Base-by-base conservation (phyloP, 2,113 vertebrate genomes). In the Tragelaphus strepsiceros region DNA sequence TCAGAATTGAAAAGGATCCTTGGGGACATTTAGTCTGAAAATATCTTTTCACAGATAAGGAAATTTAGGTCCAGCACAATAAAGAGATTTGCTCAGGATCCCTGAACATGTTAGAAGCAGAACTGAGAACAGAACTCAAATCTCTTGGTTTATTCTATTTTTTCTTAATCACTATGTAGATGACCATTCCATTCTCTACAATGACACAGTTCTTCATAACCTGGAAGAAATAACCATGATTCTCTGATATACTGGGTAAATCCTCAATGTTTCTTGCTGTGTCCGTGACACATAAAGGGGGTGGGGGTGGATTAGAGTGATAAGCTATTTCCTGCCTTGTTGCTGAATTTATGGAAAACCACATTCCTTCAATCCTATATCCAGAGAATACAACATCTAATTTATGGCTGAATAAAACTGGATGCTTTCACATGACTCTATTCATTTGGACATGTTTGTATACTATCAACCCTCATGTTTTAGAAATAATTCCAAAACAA, bases 401-500 rank as follows among this genome's bases (percentile, higher is more conserved):
- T 13, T 62, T 83, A 32, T 2, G 39, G 67, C 1, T 77, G n/a
- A 93, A 32, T 61, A 54, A 82, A 82, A 94, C 26, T 19, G 16
- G 61, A 56, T 16, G 51, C 11, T 58, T 93, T 89, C 56, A 67
- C 16, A 17, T 16, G 39, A 78, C 81, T 96, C 64, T 26, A 15
- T 26, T 96, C 77, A 85, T 43, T 7, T 19, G 80, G 46, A 83
- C 61, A 35, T 28, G 24, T 51, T n/a, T 64, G 13, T 30, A 30
- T 43, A 53, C 51, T 5, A 21, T 3, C 95, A 54, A 62, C 67
- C 24, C 28, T 13, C 35, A 54, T 35, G 59, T 78, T 83, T 81
- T 88, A 67, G 91, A 93, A 95, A 89, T 67, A 78, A 91, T 92
- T 84, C 26, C 49, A 64, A 81, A 90, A 82, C 49, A 35, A 93